These are phyloP conservation scores for Stratiolaelaps scimitus DNA, from an alignment of 1,140 invertebrate species.

Conservation along the genomic window DNA sequence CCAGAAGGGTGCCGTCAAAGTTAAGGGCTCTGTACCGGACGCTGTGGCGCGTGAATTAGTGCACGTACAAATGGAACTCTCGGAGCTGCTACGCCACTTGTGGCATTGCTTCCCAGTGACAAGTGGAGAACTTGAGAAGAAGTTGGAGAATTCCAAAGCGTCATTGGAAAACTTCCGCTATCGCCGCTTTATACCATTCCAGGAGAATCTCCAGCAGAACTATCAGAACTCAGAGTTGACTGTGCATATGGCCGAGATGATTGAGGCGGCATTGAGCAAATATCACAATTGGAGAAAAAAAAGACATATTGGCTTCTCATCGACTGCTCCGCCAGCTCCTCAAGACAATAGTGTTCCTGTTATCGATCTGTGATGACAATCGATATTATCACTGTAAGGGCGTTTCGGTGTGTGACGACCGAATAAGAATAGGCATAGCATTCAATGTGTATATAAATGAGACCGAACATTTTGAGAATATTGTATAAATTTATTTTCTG, in stretches of 20 bases:
- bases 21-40: slow-evolving; percentile 66
- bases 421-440: too few relatives aligned
- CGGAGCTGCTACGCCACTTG: slow-evolving; percentile 79
- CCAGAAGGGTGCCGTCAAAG: slow-evolving; percentile 61
- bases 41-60: slow-evolving; percentile 70
- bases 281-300: slow-evolving; percentile 15
- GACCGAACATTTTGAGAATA: too few relatives aligned
- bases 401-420: too few relatives aligned
- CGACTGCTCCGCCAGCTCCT: too few relatives aligned
- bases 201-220: slow-evolving; percentile 2
- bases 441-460: too few relatives aligned
- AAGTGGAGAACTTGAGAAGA: slow-evolving; percentile 59
- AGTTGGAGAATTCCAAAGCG: slow-evolving; percentile 47
- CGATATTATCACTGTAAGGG: too few relatives aligned
- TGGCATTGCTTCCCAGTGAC: slow-evolving; percentile 86
- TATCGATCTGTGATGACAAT: too few relatives aligned
- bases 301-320: background rate
- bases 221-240: slow-evolving; percentile 12
- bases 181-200: slow-evolving; percentile 8
- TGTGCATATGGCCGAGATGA: slow-evolving; percentile 2
- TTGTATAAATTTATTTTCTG: too few relatives aligned
- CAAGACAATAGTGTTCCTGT: too few relatives aligned
- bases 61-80: slow-evolving; percentile 64
- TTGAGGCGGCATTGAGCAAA: slow-evolving; percentile 5
- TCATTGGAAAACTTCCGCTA: slow-evolving; percentile 13